Percentiles rank a stretch among this genome's conserved stretches.
Conservation (phyloP, 2,113 vertebrate genomes). For the Gavialis gangeticus region DNA sequence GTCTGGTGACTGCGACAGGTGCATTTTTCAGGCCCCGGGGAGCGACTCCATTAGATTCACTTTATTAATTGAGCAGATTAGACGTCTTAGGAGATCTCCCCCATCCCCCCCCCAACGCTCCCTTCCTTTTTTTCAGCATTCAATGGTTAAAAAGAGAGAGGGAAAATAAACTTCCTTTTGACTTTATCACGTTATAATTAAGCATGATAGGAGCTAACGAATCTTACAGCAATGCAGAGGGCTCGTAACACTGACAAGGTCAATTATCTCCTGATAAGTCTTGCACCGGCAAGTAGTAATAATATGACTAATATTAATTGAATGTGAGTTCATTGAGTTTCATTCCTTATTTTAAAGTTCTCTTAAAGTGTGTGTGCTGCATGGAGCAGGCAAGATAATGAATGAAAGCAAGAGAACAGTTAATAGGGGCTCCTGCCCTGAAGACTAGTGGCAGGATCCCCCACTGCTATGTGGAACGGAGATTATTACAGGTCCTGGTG, state of each 20-base stretch:
- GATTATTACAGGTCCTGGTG: neutral
- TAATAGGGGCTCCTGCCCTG: neutral
- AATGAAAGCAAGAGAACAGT: neutral
- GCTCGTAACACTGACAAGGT: conserved; percentile 56
- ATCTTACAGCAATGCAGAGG: conserved; percentile 33
- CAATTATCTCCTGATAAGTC: conserved; percentile 74
- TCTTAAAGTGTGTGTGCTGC: neutral
- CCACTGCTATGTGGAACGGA: neutral
- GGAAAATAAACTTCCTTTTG: neutral
- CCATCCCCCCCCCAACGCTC: neutral
- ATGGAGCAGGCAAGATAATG: neutral
- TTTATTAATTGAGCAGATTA: conserved; percentile 77
- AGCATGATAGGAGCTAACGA: conserved; percentile 36
- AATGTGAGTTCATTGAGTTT: conserved; percentile 69
- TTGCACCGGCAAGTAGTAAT: conserved; percentile 59
- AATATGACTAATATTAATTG: conserved; percentile 73
- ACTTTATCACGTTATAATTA: conserved; percentile 70
- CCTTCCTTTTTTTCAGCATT: neutral
- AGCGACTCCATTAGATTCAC: conserved; percentile 23
- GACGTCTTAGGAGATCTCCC: conserved; percentile 41
- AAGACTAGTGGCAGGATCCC: neutral
- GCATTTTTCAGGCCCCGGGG: conserved; percentile 67
- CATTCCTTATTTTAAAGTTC: conserved; percentile 68
- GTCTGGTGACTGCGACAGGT: conserved; percentile 56
- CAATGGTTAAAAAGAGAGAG: neutral